phyloP scores from a whole-genome alignment of 2,113 vertebrate genomes.

The Vidua macroura region DNA sequence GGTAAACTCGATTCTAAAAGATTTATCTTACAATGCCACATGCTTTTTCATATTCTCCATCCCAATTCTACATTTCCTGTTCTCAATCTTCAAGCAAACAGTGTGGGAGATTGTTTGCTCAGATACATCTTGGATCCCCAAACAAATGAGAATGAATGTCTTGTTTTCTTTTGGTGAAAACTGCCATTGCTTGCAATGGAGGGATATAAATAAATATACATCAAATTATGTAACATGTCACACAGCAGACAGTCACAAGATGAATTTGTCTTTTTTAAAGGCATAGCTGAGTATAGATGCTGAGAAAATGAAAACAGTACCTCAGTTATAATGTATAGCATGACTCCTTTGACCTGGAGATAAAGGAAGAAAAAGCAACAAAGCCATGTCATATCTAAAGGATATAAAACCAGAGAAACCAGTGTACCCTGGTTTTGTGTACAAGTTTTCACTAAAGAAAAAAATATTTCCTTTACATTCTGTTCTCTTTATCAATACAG shows the following conservation, averaged over 20 bases:
- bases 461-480: not conserved
- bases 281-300: constrained; percentile 10
- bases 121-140: constrained; percentile 14
- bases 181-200: constrained; percentile 32
- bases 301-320: constrained; percentile 18
- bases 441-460: not conserved
- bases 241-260: constrained; percentile 40
- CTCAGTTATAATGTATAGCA: constrained; percentile 20
- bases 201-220: constrained; percentile 60
- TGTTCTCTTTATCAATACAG: not conserved
- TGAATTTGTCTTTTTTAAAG: constrained; percentile 51
- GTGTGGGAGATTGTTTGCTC: not conserved
- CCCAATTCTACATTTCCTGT: not conserved
- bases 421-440: not conserved
- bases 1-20: not conserved
- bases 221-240: constrained; percentile 23
- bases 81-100: constrained; percentile 32
- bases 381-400: constrained; percentile 13
- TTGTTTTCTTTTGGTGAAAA: constrained; percentile 44
- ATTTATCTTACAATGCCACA: not conserved
- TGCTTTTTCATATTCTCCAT: not conserved
- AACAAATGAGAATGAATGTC: constrained; percentile 43
- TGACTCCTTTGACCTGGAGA: constrained; percentile 51
- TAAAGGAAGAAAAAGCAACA: constrained; percentile 54
- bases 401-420: constrained; percentile 32